Base-by-base conservation (phyloP, 2,797 vertebrate species). In the Adrianichthys oophorus region DNA sequence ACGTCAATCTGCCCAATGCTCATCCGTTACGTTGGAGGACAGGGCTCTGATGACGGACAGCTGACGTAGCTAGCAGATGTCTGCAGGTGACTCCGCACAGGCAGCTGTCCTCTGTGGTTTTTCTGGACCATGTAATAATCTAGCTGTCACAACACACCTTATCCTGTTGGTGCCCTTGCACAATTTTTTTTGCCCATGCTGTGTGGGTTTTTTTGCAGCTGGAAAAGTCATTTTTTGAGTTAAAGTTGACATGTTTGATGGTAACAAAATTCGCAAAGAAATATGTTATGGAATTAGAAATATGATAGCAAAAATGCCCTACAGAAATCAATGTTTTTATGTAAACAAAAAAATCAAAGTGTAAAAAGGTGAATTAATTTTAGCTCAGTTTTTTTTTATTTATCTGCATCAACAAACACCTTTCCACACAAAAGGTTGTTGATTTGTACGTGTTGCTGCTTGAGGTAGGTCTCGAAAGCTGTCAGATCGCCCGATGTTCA, bases 101-200 rank as follows among this genome's bases (percentile, higher is more conserved):
- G 70, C 86, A 88, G 87, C 87, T 88, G 88, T 74, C 76, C 59
- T 80, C 71, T 67, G 60, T 44, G 78, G 85, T 90, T 77, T 81
- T 10, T 61, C 23, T 18, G 51, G 32, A 43, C 62, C 56, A 24
- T 21, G 42, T 72, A 76, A 70, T 43, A 41, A 54, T 65, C 61
- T 69, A 64, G 70, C 69, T 53, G 41, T 51, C 6, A n/a, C n/a
- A 0, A 50, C 5, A 13, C 56, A 50, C 54, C 72, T 75, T 41
- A 44, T 53, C 48, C 48, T 67, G 55, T 48, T 67, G 49, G 62
- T 15, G 24, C 52, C 70, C 15, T 32, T 46, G 21, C 48, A 60
- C 48, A 21, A 41, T 37, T 1, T 49, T 46, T 64, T 70, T 72
- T 74, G 65, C 84, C 80, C 75, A 77, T 41, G 52, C 71, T 82